A percentile compares a stretch with the other conserved stretches of the same genome.
Evolutionary conservation across 2,113 vertebrate genomes (phyloP).

Genomic region (Lampris incognitus): DNA sequence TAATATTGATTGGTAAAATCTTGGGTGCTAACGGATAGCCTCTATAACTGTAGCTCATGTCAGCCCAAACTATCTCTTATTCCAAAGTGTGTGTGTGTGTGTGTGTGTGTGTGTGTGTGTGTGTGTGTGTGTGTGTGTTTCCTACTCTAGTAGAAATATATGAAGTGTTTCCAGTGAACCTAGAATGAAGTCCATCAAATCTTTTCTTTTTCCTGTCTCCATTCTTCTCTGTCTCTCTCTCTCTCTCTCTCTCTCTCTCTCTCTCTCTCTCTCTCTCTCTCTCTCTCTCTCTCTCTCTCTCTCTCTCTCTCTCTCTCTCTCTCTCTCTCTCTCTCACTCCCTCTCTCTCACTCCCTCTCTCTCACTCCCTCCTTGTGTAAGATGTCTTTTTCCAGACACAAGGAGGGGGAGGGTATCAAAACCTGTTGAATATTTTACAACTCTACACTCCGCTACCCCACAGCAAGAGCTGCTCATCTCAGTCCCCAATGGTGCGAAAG

Average conservation of each 20-base stretch:
- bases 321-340: too few species aligned
- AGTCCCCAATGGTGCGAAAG: conserved; percentile 37
- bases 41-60: conserved; percentile 19
- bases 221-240: too few species aligned
- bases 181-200: conserved; percentile 38
- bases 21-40: not conserved
- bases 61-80: not conserved
- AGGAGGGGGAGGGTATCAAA: conserved; percentile 47
- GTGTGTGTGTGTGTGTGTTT: conserved; percentile 8
- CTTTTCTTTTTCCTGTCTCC: not conserved
- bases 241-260: too few species aligned
- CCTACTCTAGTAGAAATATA: conserved; percentile 3
- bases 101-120: conserved; percentile 7
- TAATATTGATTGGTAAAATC: conserved; percentile 36
- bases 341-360: too few species aligned
- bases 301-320: too few species aligned
- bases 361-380: conserved; percentile 28
- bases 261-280: too few species aligned
- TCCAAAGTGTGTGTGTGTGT: not conserved
- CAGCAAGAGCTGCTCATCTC: conserved; percentile 31
- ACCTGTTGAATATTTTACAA: conserved; percentile 70
- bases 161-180: conserved; percentile 25
- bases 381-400: conserved; percentile 45
- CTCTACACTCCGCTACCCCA: conserved; percentile 47
- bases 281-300: too few species aligned